phyloP scores from a whole-genome alignment of 2,113 vertebrate species.

The Cyanoderma ruficeps region DNA sequence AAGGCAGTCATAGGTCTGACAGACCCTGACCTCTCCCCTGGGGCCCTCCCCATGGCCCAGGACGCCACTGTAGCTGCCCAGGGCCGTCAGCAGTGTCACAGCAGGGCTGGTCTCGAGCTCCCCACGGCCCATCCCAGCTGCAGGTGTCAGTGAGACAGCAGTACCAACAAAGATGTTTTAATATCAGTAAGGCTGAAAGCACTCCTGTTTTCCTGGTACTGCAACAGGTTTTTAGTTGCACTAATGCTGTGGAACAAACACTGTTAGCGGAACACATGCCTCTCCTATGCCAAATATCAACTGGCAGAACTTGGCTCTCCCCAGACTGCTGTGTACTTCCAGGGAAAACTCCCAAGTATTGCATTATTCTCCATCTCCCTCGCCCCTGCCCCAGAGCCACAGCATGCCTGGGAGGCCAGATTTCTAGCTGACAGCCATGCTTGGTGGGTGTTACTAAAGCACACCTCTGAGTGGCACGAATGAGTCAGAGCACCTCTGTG shows the following conservation, averaged over 20 bases:
- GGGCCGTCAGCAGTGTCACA: not conserved
- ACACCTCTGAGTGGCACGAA: not conserved
- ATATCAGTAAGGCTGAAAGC: not conserved
- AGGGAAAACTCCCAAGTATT: not conserved
- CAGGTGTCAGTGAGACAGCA: not conserved
- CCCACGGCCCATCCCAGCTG: not conserved
- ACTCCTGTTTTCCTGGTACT: not conserved
- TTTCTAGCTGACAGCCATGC: not conserved
- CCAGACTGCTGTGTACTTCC: not conserved
- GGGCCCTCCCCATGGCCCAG: not conserved
- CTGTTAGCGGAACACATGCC: not conserved
- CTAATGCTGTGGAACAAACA: not conserved
- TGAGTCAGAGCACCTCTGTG: constrained; percentile 8
- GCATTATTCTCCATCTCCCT: not conserved
- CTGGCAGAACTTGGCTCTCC: not conserved
- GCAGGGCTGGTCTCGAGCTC: not conserved
- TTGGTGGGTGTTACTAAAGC: not conserved
- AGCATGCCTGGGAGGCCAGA: not conserved
- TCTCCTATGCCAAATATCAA: not conserved
- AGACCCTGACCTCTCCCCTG: not conserved
- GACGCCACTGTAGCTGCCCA: not conserved
- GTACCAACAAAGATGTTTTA: not conserved
- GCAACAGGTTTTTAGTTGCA: not conserved
- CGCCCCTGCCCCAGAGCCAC: not conserved
- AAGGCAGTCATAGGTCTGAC: not conserved